phyloP scores from a whole-genome alignment of 1,140 invertebrate species.

The Scaptomyza montana region DNA sequence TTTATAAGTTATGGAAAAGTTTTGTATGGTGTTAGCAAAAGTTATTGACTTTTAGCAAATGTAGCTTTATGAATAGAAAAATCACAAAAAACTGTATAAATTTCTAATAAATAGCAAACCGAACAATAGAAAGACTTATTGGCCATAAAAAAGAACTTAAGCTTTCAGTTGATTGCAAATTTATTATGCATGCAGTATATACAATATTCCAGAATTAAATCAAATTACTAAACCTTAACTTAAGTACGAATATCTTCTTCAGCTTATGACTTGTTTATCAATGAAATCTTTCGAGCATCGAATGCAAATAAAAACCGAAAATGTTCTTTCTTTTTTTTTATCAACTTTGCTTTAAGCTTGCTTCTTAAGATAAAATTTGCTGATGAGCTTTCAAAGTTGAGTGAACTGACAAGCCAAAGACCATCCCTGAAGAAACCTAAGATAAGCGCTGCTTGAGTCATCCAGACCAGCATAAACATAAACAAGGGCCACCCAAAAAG shows the following conservation, averaged over 20 bases:
- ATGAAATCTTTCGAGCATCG: slow-evolving; percentile 6
- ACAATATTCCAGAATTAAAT: too few species aligned
- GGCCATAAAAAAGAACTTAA: not conserved
- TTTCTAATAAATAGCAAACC: not conserved
- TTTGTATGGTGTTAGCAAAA: not conserved
- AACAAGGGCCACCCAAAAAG: slow-evolving; percentile 32
- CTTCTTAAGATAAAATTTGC: slow-evolving; percentile 9
- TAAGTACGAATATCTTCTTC: not conserved
- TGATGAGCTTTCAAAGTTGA: not conserved
- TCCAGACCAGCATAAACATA: not conserved
- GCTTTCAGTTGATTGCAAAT: too few species aligned
- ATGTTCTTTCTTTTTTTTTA: too few species aligned
- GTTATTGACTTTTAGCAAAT: not conserved
- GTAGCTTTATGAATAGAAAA: not conserved
- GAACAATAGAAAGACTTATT: not conserved
- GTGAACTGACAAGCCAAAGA: not conserved
- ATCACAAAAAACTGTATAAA: not conserved
- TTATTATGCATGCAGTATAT: too few species aligned
- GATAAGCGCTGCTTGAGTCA: slow-evolving; percentile 25
- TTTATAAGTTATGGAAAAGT: too few species aligned
- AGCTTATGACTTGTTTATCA: slow-evolving; percentile 13
- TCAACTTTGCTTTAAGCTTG: not conserved
- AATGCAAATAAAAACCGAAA: not conserved
- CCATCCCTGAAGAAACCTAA: not conserved
- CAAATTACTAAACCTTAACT: too few species aligned